Evolutionary conservation across 2,888 invertebrate genomes (phyloP).

Genomic region (Oconnorella tubifera): DNA sequence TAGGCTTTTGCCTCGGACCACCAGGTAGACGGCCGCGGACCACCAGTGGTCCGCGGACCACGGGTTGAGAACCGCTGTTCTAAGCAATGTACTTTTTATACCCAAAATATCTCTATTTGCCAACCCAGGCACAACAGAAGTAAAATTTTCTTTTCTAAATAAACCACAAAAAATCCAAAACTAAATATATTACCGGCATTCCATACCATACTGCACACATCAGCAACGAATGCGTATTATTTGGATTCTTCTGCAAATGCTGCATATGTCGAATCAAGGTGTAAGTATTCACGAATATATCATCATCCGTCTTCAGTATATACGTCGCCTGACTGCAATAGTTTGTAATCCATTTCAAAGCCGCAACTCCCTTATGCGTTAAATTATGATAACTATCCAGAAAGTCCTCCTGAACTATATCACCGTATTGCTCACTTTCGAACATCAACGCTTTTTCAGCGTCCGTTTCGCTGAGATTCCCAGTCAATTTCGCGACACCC

Average conservation of each 20-base stretch:
- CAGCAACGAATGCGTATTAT: constrained; percentile 35
- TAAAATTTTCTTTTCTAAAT: too few relatives aligned
- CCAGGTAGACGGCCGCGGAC: too few relatives aligned
- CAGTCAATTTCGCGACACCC: constrained; percentile 9
- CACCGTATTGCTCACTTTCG: constrained; percentile 48
- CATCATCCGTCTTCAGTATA: constrained; percentile 58
- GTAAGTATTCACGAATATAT: constrained; percentile 59
- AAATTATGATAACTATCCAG: constrained; percentile 57
- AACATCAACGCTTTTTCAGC: constrained; percentile 42
- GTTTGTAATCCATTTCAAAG: constrained; percentile 55
- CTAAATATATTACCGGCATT: constrained; percentile 54
- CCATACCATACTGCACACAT: constrained; percentile 54
- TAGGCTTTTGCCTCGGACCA: too few relatives aligned
- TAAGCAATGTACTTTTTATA: too few relatives aligned
- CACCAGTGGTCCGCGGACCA: too few relatives aligned
- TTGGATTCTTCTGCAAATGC: constrained; percentile 21
- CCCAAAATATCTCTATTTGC: too few relatives aligned
- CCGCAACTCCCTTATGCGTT: constrained; percentile 57
- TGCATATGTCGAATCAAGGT: constrained; percentile 39
- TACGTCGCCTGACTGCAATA: constrained; percentile 51
- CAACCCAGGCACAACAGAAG: too few relatives aligned
- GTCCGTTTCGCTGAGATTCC: constrained; percentile 11
- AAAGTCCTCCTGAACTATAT: constrained; percentile 55
- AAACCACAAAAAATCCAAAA: too few relatives aligned
- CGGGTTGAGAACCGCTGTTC: too few relatives aligned